phyloP scores from a whole-genome alignment of 2,113 vertebrate species.

The Oriolus oriolus region DNA sequence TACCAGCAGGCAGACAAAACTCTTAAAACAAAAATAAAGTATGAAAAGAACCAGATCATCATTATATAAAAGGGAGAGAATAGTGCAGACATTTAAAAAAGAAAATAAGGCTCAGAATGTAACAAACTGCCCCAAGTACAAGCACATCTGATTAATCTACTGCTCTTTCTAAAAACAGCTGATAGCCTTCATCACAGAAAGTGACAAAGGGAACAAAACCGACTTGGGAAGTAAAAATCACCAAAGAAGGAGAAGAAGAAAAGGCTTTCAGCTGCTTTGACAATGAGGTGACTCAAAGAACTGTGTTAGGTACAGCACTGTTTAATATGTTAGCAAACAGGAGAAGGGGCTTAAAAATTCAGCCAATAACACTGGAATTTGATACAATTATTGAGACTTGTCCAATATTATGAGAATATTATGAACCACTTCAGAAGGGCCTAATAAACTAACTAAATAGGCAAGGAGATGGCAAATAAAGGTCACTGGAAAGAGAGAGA shows the following conservation, averaged over 20 bases:
- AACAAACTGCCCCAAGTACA: background rate
- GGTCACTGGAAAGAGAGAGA: constrained; percentile 6
- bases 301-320: constrained; percentile 4
- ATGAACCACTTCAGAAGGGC: background rate
- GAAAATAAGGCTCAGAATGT: background rate
- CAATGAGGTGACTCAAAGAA: constrained; percentile 42
- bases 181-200: constrained; percentile 30
- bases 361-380: background rate
- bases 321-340: constrained; percentile 52
- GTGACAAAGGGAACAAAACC: constrained; percentile 60
- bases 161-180: constrained; percentile 6
- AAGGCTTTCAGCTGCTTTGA: constrained; percentile 52
- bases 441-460: background rate
- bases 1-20: background rate
- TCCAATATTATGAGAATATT: background rate
- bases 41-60: background rate
- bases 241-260: constrained; percentile 38
- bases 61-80: background rate
- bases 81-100: background rate
- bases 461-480: constrained; percentile 19
- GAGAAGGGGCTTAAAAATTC: background rate
- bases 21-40: background rate
- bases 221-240: constrained; percentile 49
- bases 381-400: background rate
- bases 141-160: constrained; percentile 6